Evolutionary conservation across 2,797 vertebrate genomes (phyloP), one percentile per base, ranked within the genome.

Genomic region (Diplodus puntazzo): DNA sequence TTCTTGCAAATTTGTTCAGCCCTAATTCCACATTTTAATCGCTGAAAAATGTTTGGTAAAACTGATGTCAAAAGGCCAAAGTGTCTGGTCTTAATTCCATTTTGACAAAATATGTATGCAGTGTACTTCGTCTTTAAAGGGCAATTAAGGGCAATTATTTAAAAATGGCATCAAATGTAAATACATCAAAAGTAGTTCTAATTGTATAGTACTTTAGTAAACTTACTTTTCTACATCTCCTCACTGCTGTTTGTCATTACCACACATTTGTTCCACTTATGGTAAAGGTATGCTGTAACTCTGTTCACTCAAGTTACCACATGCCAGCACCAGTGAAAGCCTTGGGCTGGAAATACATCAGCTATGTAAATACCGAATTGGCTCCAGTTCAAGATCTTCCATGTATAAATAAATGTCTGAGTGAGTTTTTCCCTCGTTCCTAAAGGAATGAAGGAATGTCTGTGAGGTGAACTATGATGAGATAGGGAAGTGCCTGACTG

Each of bases 281-380:
- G 83, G 83, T 65, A 21, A 83, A 85, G 80, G 61, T 82, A 88
- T 81, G 86, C 68, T 43, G 79, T 69, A 84, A 81, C 52, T 54
- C 46, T 64, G 76, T 60, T 50, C 11, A 7, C 66, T 82, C 68
- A 48, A 69, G 85, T 88, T 83, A 82, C 74, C 73, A 60, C 81
- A 80, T 62, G 60, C 23, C 79, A 65, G 21, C 59, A 69, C 67
- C 81, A 77, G 58, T 17, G 62, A 48, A 62, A 50, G 54, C 46
- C 58, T 61, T 83, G 60, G 77, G 52, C 57, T 50, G 1, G 30
- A 72, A 46, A 67, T 58, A 49, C 48, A 80, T 70, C 18, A 2
- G 49, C 59, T 59, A 34, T 63, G 64, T 82, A 79, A 78, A 84
- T 70, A 73, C 48, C 50, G 54, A 70, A 20, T 39, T 77, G 65